phyloP scores from a whole-genome alignment of 2,888 invertebrate species.

The Drosophila mulleri region DNA sequence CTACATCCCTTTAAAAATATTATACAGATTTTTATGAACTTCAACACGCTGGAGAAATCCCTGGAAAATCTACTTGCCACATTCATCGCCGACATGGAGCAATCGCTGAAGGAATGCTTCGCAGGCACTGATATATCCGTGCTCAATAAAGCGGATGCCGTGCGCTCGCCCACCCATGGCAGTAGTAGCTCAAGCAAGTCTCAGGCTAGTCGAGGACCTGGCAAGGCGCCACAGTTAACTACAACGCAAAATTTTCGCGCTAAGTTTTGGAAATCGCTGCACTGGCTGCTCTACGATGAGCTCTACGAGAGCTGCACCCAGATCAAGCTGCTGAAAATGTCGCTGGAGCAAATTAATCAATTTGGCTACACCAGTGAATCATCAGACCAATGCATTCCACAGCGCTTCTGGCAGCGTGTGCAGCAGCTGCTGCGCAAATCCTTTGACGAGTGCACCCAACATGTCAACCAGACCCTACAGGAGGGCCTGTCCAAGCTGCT shows the following conservation, averaged over 20 bases:
- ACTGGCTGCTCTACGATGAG: conserved; percentile 92
- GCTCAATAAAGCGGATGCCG: conserved; percentile 85
- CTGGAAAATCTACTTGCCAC: conserved; percentile 84
- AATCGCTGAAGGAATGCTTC: conserved; percentile 84
- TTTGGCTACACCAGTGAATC: conserved; percentile 69
- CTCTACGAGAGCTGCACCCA: conserved; percentile 90
- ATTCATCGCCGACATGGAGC: conserved; percentile 83
- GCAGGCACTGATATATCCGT: conserved; percentile 85
- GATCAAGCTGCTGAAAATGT: conserved; percentile 84
- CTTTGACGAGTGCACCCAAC: conserved; percentile 81
- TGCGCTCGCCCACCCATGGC: conserved; percentile 65
- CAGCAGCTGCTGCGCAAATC: conserved; percentile 85
- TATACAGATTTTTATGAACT: conserved; percentile 84
- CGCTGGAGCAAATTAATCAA: conserved; percentile 82
- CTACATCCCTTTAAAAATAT: background rate
- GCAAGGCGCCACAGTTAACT: conserved; percentile 86
- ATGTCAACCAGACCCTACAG: conserved; percentile 84
- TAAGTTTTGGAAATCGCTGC: conserved; percentile 94
- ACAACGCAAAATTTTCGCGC: conserved; percentile 86
- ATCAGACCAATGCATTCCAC: conserved; percentile 84
- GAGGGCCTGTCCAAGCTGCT: conserved; percentile 84
- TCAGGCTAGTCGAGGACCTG: conserved; percentile 83
- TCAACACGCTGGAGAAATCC: conserved; percentile 83
- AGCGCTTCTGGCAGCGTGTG: conserved; percentile 86
- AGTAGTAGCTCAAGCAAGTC: conserved; percentile 25